Evolutionary conservation across 2,888 invertebrate species (phyloP), one percentile per base, ranked within the genome.

Genomic region (Acronicta psi): DNA sequence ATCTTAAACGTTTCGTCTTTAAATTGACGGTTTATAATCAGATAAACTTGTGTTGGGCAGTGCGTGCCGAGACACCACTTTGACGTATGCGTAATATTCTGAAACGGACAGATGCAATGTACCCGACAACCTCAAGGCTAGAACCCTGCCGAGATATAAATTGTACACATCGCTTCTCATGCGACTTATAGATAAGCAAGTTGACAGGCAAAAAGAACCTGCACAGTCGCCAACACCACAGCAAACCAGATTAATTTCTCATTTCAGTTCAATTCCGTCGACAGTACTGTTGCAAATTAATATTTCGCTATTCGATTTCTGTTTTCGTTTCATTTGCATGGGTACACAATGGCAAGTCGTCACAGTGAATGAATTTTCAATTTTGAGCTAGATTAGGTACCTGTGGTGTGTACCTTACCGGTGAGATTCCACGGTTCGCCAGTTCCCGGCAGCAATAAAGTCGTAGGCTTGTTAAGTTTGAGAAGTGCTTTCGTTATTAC

Each of bases 101-200:
- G 71, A 71, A 83, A 75, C 73, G 64, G 84, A 84, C 86, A 83
- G 81, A 78, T 82, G 78, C 85, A 77, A 75, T 82, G 79, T 81
- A 82, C 81, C 84, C 70, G 78, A 83, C 82, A 84, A 77, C 73
- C 76, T 78, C 77, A 75, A 81, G 77, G 63, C 75, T 80, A 77
- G 80, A 77, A 75, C 77, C 89, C 86, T 80, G 88, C 87, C 85
- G 87, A 55, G 87, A 87, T 81, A 85, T 84, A 85, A 88, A 86
- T 88, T 64, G 80, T 79, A 68, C 56, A 65, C 73, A 73, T 73
- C 69, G 73, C 60, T 60, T 71, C 54, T 70, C 77, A 80, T 59
- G 51, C 57, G 76, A 74, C 73, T 71, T 71, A 59, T 47, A 74
- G 61, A 67, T 70, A 72, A 72, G 72, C 68, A 56, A 76, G 67